A percentile compares a stretch with the other conserved stretches of the same genome.
Evolutionary conservation across 1,140 invertebrate genomes (phyloP).

Genomic region (Sitophilus oryzae): DNA sequence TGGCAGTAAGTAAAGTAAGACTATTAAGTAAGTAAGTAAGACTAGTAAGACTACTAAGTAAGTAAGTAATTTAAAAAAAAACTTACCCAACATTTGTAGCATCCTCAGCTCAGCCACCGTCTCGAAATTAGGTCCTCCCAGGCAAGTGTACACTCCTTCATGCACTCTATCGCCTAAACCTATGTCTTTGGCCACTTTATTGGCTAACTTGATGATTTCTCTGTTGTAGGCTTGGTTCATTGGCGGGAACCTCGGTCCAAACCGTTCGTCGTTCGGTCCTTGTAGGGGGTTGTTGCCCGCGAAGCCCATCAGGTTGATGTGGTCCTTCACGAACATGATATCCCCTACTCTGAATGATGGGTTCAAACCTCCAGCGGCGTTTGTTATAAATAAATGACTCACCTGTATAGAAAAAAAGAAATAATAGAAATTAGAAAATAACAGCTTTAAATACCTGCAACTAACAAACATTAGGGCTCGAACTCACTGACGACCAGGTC

Average conservation of each 20-base stretch:
- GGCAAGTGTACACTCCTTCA: conserved; percentile 87
- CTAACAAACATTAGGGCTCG: too few relatives aligned
- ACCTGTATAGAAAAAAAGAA: too few relatives aligned
- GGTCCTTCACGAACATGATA: conserved; percentile 94
- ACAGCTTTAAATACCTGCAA: too few relatives aligned
- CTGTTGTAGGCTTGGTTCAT: conserved; percentile 84
- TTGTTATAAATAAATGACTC: conserved; percentile 81
- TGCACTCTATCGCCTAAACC: conserved; percentile 65
- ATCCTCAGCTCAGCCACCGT: conserved; percentile 86
- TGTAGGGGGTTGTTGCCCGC: conserved; percentile 87
- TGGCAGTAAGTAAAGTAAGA: too few relatives aligned
- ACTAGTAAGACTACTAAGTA: too few relatives aligned
- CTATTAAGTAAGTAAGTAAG: too few relatives aligned
- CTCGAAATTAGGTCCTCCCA: conserved; percentile 91
- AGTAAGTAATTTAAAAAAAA: too few relatives aligned
- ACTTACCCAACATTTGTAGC: conserved; percentile 64
- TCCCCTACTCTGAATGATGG: conserved; percentile 83
- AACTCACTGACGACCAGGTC: too few relatives aligned
- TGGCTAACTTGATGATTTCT: conserved; percentile 65
- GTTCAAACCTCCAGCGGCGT: conserved; percentile 92
- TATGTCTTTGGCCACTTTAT: conserved; percentile 64
- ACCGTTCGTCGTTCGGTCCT: conserved; percentile 90
- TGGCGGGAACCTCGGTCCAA: conserved; percentile 86
- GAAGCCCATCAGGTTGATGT: conserved; percentile 90
- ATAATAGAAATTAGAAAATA: too few relatives aligned